Evolutionary conservation across 2,113 vertebrate species (phyloP), one percentile per base, ranked within the genome.

Genomic region (Numenius arquata): DNA sequence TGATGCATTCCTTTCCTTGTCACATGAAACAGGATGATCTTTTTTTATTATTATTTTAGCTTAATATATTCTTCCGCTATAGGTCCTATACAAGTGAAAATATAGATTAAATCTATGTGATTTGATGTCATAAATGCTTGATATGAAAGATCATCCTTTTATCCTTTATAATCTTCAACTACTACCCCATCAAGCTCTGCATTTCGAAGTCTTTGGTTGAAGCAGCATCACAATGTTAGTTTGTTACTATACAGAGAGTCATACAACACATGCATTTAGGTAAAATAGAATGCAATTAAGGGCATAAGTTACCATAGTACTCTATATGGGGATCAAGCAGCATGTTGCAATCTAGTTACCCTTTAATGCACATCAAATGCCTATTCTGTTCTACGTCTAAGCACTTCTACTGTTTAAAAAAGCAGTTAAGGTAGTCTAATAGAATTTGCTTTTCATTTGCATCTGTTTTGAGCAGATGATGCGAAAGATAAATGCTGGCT

Each of bases 151-250:
- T 94, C 32, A 95, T 91, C 77, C 30, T 93, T 88, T 95, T 84
- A 97, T 95, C 88, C 88, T 83, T 92, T 62, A 84, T 96, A 95
- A 97, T 97, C 95, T 94, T 91, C 88, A 66, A 15, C 66, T 58
- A 45, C 34, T 59, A 47, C 22, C 29, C 27, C 43, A 91, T 71
- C 63, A 97, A 96, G 61, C 88, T 89, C 56, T 95, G n/a, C 23
- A 61, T 87, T 91, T 83, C 85, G n/a, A 85, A 80, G 38, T 29
- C 55, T 93, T 81, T 45, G 48, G 17, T 27, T 72, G 71, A 92
- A 87, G 56, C 52, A 58, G 7, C 15, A 63, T 52, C 41, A 71
- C 34, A 22, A 12, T 68, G 26, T 55, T 78, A 63, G 25, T 67
- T 62, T 86, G 53, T 52, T 67, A 67, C 45, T 26, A 16, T 30